Percentiles rank a stretch among this genome's conserved stretches.
phyloP scores from a whole-genome alignment of 2,113 vertebrate species.

The Pterophyllum scalare region DNA sequence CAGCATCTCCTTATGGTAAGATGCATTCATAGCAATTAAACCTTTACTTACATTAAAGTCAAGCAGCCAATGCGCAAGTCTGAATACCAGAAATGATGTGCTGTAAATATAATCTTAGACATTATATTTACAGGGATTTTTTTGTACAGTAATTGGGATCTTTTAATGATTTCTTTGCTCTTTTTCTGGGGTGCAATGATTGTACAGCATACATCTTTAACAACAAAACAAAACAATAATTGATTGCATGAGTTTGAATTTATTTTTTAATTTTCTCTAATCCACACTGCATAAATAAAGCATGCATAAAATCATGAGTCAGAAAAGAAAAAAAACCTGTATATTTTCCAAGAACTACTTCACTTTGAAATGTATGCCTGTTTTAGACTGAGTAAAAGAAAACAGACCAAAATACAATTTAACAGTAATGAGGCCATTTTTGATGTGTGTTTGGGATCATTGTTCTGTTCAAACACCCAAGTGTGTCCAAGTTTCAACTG shows the following conservation, averaged over 20 bases:
- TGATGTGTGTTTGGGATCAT: neutral
- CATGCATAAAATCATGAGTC: no score
- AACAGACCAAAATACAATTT: neutral
- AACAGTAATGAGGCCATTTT: neutral
- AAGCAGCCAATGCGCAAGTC: neutral
- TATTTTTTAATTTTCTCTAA: neutral
- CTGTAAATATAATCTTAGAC: constrained; percentile 43
- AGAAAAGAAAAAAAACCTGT: no score
- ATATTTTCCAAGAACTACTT: neutral
- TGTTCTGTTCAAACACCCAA: neutral
- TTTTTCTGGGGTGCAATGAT: neutral
- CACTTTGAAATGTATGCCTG: neutral
- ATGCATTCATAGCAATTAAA: neutral
- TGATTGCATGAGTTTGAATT: neutral
- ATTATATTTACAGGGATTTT: constrained; percentile 2
- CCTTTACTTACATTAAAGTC: constrained; percentile 13
- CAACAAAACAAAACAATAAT: neutral
- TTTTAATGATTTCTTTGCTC: neutral
- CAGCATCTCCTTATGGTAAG: neutral
- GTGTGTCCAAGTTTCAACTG: neutral
- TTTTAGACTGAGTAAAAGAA: no score
- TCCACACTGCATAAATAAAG: neutral
- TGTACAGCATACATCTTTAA: neutral
- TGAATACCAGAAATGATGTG: neutral
- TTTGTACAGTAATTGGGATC: neutral